These are phyloP conservation scores for Andrena fulva DNA, from an alignment of 2,888 invertebrate genomes.

Conservation along the genomic window DNA sequence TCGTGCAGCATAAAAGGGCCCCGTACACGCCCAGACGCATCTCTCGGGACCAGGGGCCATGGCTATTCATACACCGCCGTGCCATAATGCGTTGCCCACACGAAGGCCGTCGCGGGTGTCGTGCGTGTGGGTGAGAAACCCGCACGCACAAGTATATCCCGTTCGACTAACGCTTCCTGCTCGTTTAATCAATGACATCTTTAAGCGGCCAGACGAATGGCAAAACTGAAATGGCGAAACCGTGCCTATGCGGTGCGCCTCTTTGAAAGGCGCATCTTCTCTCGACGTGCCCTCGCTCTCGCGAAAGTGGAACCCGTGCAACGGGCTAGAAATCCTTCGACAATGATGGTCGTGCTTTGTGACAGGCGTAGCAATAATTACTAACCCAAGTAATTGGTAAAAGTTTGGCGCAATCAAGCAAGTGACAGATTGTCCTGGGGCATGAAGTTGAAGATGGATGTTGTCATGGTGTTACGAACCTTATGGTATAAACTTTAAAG, in stretches of 20 bases:
- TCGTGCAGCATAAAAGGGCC: constrained; percentile 63
- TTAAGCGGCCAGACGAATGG: constrained; percentile 72
- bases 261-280: constrained; percentile 23
- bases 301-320: constrained; percentile 31
- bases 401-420: not conserved
- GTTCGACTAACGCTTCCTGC: constrained; percentile 72
- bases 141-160: constrained; percentile 62
- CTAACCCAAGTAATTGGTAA: not conserved
- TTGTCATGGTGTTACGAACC: not conserved
- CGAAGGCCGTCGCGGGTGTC: constrained; percentile 31
- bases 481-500: not conserved
- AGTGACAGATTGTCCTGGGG: constrained; percentile 21
- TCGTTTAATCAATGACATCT: constrained; percentile 79
- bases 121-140: constrained; percentile 72
- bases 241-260: constrained; percentile 17
- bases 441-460: not conserved
- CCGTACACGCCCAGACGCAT: constrained; percentile 68
- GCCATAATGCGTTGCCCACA: constrained; percentile 66
- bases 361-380: constrained; percentile 34
- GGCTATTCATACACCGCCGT: constrained; percentile 67
- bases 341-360: constrained; percentile 38
- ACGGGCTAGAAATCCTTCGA: constrained; percentile 35
- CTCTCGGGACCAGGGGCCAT: constrained; percentile 63
- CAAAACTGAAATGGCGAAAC: constrained; percentile 53
- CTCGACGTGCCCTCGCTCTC: constrained; percentile 15